These are phyloP conservation scores for Paramisgurnus dabryanus DNA, from an alignment of 2,113 vertebrate genomes.

Conservation along the genomic window DNA sequence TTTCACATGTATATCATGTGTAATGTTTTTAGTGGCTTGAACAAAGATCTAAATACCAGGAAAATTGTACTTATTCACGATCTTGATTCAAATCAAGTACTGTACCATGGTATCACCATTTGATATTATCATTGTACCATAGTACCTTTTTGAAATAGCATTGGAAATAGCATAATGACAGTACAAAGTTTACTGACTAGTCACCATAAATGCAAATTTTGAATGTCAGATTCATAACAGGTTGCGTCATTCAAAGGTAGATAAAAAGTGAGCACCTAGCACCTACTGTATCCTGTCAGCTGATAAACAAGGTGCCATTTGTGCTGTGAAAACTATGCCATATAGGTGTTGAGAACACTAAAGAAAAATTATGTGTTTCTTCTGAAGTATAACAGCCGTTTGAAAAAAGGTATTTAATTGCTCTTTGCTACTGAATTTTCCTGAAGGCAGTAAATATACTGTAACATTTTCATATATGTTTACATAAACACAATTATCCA, in stretches of 20 bases:
- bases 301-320: constrained; percentile 23
- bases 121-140: not conserved
- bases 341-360: constrained; percentile 3
- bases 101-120: not conserved
- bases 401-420: not conserved
- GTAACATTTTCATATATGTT: not conserved
- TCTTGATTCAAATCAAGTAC: not conserved
- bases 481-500: no score
- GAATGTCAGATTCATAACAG: not conserved
- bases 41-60: no score
- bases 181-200: not conserved
- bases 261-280: not conserved
- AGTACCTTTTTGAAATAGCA: not conserved
- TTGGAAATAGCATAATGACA: not conserved
- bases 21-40: no score
- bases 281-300: constrained; percentile 6
- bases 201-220: constrained; percentile 3
- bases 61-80: not conserved
- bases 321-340: constrained; percentile 26
- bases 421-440: not conserved
- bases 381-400: not conserved
- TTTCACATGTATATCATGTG: no score
- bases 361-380: not conserved
- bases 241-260: not conserved
- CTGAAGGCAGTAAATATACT: not conserved